phyloP scores from a whole-genome alignment of 2,797 vertebrate species.

The Melanotaenia nigrans region DNA sequence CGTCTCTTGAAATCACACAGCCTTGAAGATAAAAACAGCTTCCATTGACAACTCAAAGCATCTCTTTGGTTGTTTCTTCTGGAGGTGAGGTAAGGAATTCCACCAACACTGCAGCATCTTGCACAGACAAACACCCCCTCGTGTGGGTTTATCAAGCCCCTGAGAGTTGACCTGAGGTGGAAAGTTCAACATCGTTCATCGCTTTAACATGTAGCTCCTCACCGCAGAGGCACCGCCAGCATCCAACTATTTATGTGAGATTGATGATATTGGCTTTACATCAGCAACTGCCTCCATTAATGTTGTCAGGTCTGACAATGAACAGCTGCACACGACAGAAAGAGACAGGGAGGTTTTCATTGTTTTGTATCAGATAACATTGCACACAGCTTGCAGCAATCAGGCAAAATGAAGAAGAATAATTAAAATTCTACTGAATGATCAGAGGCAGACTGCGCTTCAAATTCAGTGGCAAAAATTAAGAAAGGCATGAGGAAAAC shows the following conservation, averaged over 20 bases:
- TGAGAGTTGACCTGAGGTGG: conserved; percentile 24
- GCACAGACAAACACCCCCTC: conserved; percentile 13
- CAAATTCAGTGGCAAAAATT: conserved; percentile 22
- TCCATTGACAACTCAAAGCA: conserved; percentile 22
- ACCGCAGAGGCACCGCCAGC: conserved; percentile 6
- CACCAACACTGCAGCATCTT: conserved; percentile 26
- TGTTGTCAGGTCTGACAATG: conserved; percentile 26
- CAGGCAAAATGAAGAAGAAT: conserved; percentile 63
- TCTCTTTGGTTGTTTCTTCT: conserved; percentile 10
- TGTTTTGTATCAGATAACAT: conserved; percentile 7
- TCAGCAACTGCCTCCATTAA: conserved; percentile 10
- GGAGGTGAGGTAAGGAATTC: conserved; percentile 44
- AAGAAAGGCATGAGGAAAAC: conserved; percentile 18
- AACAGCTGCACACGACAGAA: conserved; percentile 29
- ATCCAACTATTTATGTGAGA: neutral
- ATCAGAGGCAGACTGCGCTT: conserved; percentile 52
- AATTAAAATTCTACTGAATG: conserved; percentile 62
- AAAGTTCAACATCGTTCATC: conserved; percentile 55
- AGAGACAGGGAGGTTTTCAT: conserved; percentile 17
- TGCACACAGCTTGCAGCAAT: conserved; percentile 48
- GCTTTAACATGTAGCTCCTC: conserved; percentile 7
- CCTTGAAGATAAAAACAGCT: conserved; percentile 34
- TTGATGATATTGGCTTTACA: conserved; percentile 17
- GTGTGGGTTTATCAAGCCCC: conserved; percentile 15
- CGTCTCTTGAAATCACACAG: conserved; percentile 37